Conservation (phyloP, 2,888 invertebrate genomes). For the Arctia plantaginis region DNA sequence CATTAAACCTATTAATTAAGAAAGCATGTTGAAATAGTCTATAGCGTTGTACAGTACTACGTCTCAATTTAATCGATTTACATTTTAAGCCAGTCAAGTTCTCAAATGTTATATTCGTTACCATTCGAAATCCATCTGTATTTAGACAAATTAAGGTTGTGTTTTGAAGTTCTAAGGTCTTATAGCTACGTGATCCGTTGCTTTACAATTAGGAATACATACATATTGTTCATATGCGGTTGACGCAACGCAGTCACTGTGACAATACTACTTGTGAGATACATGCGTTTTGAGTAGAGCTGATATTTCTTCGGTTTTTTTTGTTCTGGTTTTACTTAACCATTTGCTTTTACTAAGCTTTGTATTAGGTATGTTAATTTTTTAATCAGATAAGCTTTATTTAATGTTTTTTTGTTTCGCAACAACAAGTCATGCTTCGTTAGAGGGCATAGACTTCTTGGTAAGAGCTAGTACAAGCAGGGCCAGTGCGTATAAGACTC, state of each 20-base stretch:
- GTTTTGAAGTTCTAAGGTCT: neutral
- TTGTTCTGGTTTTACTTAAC: too few relatives aligned
- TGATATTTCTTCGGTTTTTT: too few relatives aligned
- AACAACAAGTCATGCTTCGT: too few relatives aligned
- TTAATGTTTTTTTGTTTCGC: too few relatives aligned
- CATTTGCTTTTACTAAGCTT: too few relatives aligned
- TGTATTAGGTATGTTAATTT: too few relatives aligned
- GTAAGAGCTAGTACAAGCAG: too few relatives aligned
- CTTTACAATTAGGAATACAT: conserved; percentile 1
- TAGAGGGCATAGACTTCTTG: too few relatives aligned
- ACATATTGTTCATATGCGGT: conserved; percentile 10
- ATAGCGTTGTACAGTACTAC: neutral
- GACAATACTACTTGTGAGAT: neutral
- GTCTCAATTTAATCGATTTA: conserved; percentile 7
- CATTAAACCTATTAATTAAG: neutral
- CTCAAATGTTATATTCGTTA: neutral
- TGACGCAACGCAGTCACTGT: neutral
- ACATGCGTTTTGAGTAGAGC: neutral
- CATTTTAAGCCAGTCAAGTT: neutral
- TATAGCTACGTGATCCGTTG: neutral
- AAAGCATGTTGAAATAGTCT: neutral
- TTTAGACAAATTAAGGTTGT: neutral
- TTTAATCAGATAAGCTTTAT: too few relatives aligned
- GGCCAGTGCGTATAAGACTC: too few relatives aligned
- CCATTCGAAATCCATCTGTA: neutral